phyloP scores from a whole-genome alignment of 2,797 vertebrate genomes.

The Nannoperca australis region DNA sequence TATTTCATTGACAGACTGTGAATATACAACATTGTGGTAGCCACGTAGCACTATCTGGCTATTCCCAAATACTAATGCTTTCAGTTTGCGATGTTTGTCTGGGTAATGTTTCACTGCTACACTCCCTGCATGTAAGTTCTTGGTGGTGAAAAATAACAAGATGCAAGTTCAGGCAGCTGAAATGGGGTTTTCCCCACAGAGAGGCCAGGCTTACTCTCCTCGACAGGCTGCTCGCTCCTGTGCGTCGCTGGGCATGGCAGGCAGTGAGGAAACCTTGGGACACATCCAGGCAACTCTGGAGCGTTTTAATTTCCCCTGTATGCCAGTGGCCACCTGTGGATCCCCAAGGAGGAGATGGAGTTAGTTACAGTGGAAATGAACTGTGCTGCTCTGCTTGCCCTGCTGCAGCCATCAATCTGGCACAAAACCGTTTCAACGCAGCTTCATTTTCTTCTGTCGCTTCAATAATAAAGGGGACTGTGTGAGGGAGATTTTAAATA shows the following conservation, averaged over 20 bases:
- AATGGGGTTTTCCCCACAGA: constrained; percentile 24
- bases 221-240: constrained; percentile 21
- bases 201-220: not conserved
- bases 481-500: not conserved
- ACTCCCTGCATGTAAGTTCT: not conserved
- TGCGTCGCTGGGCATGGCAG: constrained; percentile 8
- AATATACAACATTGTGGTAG: not conserved
- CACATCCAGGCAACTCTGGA: constrained; percentile 40
- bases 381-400: constrained; percentile 8
- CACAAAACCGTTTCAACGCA: constrained; percentile 23
- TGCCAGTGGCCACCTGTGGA: constrained; percentile 33
- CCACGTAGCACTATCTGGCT: not conserved
- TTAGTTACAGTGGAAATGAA: constrained; percentile 24
- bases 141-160: constrained; percentile 8
- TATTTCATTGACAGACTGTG: not conserved
- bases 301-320: constrained; percentile 43
- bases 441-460: constrained; percentile 8
- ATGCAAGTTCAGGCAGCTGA: not conserved
- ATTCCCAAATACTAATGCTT: not conserved
- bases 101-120: not conserved
- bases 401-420: constrained; percentile 35
- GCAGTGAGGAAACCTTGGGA: constrained; percentile 46
- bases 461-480: not conserved
- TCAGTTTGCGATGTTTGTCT: not conserved
- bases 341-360: constrained; percentile 37